These are phyloP conservation scores for Folsomia candida DNA, from an alignment of 2,888 invertebrate species.

Conservation along the genomic window DNA sequence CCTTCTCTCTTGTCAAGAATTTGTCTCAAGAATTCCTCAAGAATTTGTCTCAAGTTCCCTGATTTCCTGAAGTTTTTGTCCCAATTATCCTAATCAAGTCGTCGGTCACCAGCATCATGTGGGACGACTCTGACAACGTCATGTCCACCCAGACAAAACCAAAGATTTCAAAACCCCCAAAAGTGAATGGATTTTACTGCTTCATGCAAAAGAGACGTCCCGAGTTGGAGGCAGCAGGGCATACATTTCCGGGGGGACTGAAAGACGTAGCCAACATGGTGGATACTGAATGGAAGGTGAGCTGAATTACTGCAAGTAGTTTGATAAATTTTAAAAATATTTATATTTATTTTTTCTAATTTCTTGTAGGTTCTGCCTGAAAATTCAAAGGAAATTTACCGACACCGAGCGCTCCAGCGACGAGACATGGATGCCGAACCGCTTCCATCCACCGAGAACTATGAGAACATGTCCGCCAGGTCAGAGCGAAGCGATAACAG, in stretches of 20 bases:
- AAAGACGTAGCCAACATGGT: background rate
- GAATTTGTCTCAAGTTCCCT: no score
- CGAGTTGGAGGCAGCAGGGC: background rate
- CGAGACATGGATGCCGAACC: background rate
- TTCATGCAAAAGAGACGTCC: background rate
- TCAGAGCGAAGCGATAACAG: background rate
- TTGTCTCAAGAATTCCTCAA: no score
- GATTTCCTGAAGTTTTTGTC: no score
- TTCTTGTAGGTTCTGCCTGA: background rate
- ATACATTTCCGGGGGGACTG: background rate
- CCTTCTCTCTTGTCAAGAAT: no score
- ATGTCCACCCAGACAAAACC: no score
- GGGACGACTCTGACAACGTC: no score
- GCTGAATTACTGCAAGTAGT: background rate
- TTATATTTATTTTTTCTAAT: background rate
- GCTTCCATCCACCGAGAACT: background rate
- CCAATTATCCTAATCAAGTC: no score
- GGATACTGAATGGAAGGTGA: background rate
- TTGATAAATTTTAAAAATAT: no score
- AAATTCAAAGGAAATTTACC: background rate
- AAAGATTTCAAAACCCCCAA: background rate
- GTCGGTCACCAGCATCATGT: no score
- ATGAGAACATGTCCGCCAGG: background rate
- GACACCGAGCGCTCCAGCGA: no score
- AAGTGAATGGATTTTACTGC: background rate